Conservation (phyloP, 2,888 invertebrate genomes). For the Abrostola triplasia region DNA sequence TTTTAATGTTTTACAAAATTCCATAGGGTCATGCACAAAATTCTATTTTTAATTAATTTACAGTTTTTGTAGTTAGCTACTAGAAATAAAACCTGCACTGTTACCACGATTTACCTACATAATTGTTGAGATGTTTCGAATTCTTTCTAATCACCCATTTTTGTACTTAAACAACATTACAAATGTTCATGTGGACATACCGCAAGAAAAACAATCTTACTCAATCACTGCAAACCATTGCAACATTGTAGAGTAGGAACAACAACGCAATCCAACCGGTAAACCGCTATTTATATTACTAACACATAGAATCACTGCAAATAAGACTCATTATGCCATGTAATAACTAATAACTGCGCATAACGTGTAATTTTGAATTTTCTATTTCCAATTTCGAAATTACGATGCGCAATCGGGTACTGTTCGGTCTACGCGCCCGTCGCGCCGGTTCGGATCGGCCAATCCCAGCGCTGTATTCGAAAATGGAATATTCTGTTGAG, state of each 20-base stretch:
- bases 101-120: no score
- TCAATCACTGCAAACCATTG: slow-evolving; percentile 12
- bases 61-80: no score
- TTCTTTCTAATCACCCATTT: no score
- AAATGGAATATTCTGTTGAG: slow-evolving; percentile 68
- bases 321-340: slow-evolving; percentile 58
- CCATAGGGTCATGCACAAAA: no score
- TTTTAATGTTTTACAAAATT: no score
- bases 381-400: slow-evolving; percentile 74
- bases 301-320: slow-evolving; percentile 54
- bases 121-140: no score
- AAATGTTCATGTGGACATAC: neutral
- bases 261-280: slow-evolving; percentile 43
- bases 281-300: slow-evolving; percentile 54
- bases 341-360: slow-evolving; percentile 63
- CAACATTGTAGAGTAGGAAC: slow-evolving; percentile 20
- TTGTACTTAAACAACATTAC: neutral
- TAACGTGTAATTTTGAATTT: slow-evolving; percentile 68
- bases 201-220: slow-evolving; percentile 22
- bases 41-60: no score
- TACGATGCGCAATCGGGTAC: slow-evolving; percentile 55
- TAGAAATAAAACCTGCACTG: no score
- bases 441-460: slow-evolving; percentile 36
- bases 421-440: slow-evolving; percentile 45
- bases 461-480: slow-evolving; percentile 63